Base-by-base conservation (phyloP, 2,113 vertebrate species). In the Clarias magur region DNA sequence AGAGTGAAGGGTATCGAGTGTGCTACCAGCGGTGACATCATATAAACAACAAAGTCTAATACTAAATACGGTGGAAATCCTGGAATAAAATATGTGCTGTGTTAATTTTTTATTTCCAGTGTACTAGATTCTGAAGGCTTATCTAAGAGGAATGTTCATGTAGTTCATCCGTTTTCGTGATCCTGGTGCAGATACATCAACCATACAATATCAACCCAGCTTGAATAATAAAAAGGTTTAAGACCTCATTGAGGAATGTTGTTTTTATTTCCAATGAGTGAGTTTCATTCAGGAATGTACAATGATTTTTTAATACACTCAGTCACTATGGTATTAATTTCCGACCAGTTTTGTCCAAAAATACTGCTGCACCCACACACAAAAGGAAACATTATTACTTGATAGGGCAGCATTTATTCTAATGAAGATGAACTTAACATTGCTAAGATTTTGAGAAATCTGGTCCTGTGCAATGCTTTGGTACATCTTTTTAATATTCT, bases 141-240 rank as follows among this genome's bases (percentile, higher is more conserved):
- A 4, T 16, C n/a, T 38, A 68, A 67, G 27, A 7, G 17, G 10
- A 54, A 2, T 23, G 56, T 85, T 21, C 42, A 67, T 65, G 60
- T 48, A 56, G 53, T 80, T 70, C 62, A 86, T 86, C 53, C 15
- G 70, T 38, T 56, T 54, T 80, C 48, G 85, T 70, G 63, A 80
- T 70, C 13, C 27, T 86, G 85, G 15, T 80, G 54, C 30, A 67
- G 13, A 25, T 57, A 67, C 38, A 25, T 21, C 54, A 34, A 56
- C 16, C 62, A 16, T 56, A 38, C 73, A 23, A 11, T 42, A 56
- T 67, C 42, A 65, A 9, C 27, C 19, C 38, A 27, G 62, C 27
- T 54, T 70, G 9, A 86, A 70, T 80, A 80, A 63, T 48, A 48
- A 48, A 86, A 86, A 54, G 16, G 79, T n/a, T 8, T 38, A 42